phyloP scores from a whole-genome alignment of 2,113 vertebrate genomes.

The Apodemus speciosus region DNA sequence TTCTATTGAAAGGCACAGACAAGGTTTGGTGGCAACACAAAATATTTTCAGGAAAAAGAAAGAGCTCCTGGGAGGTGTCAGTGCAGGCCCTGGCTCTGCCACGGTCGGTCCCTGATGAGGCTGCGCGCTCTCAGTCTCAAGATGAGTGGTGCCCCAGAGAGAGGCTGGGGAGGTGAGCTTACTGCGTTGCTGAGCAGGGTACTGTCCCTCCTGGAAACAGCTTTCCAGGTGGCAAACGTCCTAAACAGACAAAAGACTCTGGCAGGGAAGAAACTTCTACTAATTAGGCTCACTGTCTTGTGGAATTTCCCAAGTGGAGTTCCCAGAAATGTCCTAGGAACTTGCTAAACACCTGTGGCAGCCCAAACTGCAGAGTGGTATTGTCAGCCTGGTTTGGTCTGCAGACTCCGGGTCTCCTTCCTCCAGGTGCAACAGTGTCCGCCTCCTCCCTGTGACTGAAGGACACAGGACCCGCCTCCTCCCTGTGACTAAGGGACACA shows the following conservation, averaged over 20 bases:
- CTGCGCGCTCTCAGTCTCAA: background rate
- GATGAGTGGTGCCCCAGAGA: too few species aligned
- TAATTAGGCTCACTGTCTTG: background rate
- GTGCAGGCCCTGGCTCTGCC: background rate
- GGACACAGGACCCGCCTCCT: too few species aligned
- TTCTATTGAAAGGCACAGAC: background rate
- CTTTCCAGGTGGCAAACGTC: background rate
- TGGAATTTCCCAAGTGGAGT: background rate
- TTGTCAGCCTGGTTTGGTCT: background rate
- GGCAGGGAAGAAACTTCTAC: background rate
- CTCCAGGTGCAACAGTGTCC: background rate
- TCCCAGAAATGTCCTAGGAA: background rate
- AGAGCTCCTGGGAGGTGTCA: background rate
- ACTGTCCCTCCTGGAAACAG: background rate
- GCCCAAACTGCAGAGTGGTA: background rate
- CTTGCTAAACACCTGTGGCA: background rate
- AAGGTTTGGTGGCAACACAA: background rate
- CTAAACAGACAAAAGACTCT: background rate
- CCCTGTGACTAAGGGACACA: too few species aligned
- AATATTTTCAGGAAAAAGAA: background rate
- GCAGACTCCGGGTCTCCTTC: background rate
- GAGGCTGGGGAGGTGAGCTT: background rate
- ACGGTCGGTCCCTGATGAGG: background rate
- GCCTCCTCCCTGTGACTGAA: too few species aligned
- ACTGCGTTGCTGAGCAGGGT: background rate